A percentile compares a stretch with the other conserved stretches of the same genome.
Evolutionary conservation across 1,140 invertebrate genomes (phyloP).

Genomic region (Pteromalus puparum): DNA sequence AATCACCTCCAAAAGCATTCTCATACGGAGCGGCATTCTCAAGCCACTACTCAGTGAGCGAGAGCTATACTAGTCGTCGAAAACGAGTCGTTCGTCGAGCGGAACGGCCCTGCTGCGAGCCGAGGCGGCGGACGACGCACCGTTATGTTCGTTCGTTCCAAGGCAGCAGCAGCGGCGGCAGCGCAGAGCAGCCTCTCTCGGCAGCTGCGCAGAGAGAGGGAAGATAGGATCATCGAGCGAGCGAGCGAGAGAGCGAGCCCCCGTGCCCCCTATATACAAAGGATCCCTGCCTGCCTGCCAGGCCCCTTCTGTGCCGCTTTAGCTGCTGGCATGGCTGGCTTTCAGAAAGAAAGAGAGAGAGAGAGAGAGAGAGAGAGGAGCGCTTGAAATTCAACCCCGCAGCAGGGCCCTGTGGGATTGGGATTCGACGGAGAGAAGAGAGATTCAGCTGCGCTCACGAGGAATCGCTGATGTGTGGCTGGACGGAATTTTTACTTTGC

Average conservation of each 20-base stretch:
- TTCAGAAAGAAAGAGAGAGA: not conserved
- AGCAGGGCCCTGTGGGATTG: slow-evolving; percentile 36
- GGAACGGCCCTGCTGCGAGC: slow-evolving; percentile 9
- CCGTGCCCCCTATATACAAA: slow-evolving; percentile 65
- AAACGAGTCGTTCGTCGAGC: slow-evolving; percentile 36
- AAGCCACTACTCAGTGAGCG: not conserved
- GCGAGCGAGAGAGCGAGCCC: slow-evolving; percentile 59
- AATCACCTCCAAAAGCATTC: not conserved
- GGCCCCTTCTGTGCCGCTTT: slow-evolving; percentile 58
- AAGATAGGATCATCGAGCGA: slow-evolving; percentile 64
- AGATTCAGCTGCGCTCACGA: not conserved
- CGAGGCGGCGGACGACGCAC: slow-evolving; percentile 47
- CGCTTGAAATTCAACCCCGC: slow-evolving; percentile 73
- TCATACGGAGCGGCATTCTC: not conserved
- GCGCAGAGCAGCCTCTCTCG: slow-evolving; percentile 62
- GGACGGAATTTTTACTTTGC: not conserved
- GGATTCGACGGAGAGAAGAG: slow-evolving; percentile 42
- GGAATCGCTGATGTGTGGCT: not conserved
- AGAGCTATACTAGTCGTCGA: not conserved
- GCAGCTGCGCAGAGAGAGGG: slow-evolving; percentile 65
- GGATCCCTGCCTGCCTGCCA: slow-evolving; percentile 62
- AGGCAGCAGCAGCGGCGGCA: slow-evolving; percentile 52
- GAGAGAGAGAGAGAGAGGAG: slow-evolving; percentile 41
- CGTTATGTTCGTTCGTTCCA: slow-evolving; percentile 33
- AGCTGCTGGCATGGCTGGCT: not conserved